These are phyloP conservation scores for Mormyrus proboscirostris DNA, from an alignment of 2,797 vertebrate genomes.

Conservation along the genomic window DNA sequence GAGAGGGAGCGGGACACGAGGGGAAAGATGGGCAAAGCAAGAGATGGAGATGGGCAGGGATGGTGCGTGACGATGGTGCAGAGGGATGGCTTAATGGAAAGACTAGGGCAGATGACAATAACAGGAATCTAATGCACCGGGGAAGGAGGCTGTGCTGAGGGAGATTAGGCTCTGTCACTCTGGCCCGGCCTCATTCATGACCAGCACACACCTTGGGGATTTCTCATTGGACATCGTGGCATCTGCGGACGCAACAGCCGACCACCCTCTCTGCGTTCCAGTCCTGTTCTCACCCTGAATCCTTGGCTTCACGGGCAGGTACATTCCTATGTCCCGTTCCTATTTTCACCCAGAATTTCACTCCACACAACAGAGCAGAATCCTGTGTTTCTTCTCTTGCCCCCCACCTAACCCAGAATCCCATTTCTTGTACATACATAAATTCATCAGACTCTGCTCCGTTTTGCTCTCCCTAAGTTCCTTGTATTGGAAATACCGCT, in stretches of 20 bases:
- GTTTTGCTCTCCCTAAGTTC: not conserved
- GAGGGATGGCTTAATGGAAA: not conserved
- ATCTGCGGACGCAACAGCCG: not conserved
- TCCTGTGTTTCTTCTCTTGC: not conserved
- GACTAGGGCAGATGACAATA: not conserved
- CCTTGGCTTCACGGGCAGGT: no score
- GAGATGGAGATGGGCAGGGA: not conserved
- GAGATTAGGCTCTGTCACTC: not conserved
- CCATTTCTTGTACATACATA: not conserved
- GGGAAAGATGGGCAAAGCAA: not conserved
- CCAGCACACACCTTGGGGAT: not conserved
- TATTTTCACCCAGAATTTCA: not conserved
- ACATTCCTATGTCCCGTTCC: not conserved
- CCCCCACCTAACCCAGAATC: not conserved
- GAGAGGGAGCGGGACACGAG: not conserved
- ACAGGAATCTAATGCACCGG: not conserved
- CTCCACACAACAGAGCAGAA: not conserved
- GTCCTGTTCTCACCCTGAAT: not conserved
- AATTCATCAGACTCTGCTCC: not conserved
- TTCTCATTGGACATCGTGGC: not conserved
- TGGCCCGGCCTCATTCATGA: not conserved
- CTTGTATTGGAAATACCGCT: not conserved
- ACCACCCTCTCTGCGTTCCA: not conserved
- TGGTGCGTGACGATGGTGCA: not conserved
- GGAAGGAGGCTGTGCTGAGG: not conserved